Conservation (phyloP, 2,888 invertebrate species). For the Alentia gelatinosa region DNA sequence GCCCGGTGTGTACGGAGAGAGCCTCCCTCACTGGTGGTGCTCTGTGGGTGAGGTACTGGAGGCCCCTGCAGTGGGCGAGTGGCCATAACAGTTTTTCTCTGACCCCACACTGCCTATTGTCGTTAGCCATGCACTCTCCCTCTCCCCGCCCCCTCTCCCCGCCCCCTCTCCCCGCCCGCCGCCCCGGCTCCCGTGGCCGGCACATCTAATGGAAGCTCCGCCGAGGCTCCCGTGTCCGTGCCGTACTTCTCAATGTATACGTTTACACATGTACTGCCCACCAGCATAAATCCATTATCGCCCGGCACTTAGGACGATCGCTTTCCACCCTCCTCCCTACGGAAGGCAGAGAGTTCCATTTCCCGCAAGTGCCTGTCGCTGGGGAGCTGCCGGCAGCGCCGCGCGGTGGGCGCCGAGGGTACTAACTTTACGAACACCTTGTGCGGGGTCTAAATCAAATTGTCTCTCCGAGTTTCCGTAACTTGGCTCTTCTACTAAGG, state of each 20-base stretch:
- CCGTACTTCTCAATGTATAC: background rate
- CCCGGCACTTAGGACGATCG: background rate
- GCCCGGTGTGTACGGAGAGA: no score
- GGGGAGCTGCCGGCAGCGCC: background rate
- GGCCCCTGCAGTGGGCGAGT: no score
- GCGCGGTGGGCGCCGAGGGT: background rate
- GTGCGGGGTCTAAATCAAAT: background rate
- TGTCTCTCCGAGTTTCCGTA: background rate
- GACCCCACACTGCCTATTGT: background rate
- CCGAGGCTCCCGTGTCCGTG: background rate
- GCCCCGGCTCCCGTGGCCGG: background rate
- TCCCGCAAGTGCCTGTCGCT: background rate
- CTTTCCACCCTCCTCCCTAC: background rate
- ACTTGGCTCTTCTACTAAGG: background rate
- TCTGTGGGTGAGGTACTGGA: background rate
- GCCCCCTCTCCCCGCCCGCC: background rate
- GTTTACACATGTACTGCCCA: background rate
- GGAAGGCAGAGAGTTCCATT: background rate
- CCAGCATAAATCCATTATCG: background rate
- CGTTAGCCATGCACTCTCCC: background rate
- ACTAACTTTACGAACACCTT: background rate
- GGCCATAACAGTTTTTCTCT: background rate
- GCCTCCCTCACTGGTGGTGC: no score
- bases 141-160: background rate
- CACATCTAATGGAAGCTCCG: background rate